These are phyloP conservation scores for Neoascia interrupta DNA, from an alignment of 2,888 invertebrate genomes.

Conservation along the genomic window DNA sequence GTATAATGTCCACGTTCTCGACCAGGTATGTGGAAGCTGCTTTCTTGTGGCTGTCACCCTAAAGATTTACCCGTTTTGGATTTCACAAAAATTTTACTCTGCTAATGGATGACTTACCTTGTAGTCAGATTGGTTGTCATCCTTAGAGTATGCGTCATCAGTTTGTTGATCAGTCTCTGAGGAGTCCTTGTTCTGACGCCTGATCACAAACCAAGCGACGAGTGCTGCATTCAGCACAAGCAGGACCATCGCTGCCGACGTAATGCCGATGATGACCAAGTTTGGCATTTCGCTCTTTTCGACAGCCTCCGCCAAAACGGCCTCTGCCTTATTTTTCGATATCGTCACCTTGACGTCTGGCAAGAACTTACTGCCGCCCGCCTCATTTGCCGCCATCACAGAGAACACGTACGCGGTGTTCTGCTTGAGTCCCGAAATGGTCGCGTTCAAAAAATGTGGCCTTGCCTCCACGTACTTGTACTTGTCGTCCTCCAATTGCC, in stretches of 20 bases:
- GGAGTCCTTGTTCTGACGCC: constrained; percentile 76
- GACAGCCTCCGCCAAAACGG: constrained; percentile 75
- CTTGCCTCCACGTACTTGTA: constrained; percentile 76
- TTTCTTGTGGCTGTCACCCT: constrained; percentile 78
- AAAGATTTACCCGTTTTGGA: too few relatives aligned
- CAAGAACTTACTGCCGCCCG: constrained; percentile 76
- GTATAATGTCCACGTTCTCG: constrained; percentile 78
- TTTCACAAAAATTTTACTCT: too few relatives aligned
- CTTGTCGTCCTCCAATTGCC: constrained; percentile 75
- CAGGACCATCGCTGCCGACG: constrained; percentile 77
- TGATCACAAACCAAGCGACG: constrained; percentile 78
- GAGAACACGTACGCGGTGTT: constrained; percentile 76
- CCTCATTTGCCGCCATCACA: constrained; percentile 78
- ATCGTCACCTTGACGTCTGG: constrained; percentile 74
- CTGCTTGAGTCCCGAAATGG: constrained; percentile 74
- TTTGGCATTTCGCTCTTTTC: constrained; percentile 78
- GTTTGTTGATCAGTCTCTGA: constrained; percentile 75
- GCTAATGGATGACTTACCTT: constrained; percentile 73
- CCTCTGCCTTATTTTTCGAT: constrained; percentile 69
- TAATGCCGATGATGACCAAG: constrained; percentile 78
- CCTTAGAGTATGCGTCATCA: constrained; percentile 78
- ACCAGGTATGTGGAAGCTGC: constrained; percentile 78
- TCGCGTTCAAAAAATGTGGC: constrained; percentile 74
- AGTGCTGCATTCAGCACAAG: constrained; percentile 76
- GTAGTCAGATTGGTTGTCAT: constrained; percentile 77